These are phyloP conservation scores for Akabosia matsudoensis DNA, from an alignment of 1,140 invertebrate genomes.

Conservation along the genomic window DNA sequence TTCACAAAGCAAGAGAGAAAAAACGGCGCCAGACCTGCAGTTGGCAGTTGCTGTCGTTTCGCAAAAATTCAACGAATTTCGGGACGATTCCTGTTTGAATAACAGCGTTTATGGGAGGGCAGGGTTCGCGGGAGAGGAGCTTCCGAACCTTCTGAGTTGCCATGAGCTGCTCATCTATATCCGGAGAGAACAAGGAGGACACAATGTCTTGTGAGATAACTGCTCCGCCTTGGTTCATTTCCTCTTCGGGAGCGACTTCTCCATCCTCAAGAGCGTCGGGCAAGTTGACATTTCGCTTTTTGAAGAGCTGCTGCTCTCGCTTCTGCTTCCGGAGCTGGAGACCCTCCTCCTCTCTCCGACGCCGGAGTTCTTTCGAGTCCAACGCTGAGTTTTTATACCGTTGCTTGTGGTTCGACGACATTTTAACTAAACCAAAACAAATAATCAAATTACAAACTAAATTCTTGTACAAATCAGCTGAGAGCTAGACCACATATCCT, in stretches of 20 bases:
- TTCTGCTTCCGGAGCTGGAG: slow-evolving; percentile 94
- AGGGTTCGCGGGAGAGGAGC: slow-evolving; percentile 89
- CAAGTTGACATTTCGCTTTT: slow-evolving; percentile 79
- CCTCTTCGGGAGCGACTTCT: slow-evolving; percentile 54
- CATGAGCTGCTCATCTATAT: slow-evolving; percentile 74
- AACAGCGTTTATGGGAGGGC: slow-evolving; percentile 98
- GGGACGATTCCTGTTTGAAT: slow-evolving; percentile 94
- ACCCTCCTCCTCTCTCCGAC: slow-evolving; percentile 91
- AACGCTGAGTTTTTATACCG: slow-evolving; percentile 92
- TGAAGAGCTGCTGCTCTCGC: slow-evolving; percentile 86
- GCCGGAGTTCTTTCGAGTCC: slow-evolving; percentile 85
- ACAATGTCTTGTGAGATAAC: slow-evolving; percentile 70
- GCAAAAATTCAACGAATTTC: slow-evolving; percentile 89
- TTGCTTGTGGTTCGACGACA: slow-evolving; percentile 66
- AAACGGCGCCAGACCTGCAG: slow-evolving; percentile 76
- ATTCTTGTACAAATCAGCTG: no score
- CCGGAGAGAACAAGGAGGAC: slow-evolving; percentile 74
- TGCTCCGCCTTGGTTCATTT: slow-evolving; percentile 55
- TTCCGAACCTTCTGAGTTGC: slow-evolving; percentile 95
- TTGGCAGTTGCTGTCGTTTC: slow-evolving; percentile 75
- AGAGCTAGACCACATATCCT: no score
- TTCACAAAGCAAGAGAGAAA: not conserved
- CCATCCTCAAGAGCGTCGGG: slow-evolving; percentile 56
- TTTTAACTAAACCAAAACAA: not conserved
- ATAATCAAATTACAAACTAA: no score